These are phyloP conservation scores for Ectemnius lituratus DNA, from an alignment of 2,888 invertebrate genomes.

Conservation along the genomic window DNA sequence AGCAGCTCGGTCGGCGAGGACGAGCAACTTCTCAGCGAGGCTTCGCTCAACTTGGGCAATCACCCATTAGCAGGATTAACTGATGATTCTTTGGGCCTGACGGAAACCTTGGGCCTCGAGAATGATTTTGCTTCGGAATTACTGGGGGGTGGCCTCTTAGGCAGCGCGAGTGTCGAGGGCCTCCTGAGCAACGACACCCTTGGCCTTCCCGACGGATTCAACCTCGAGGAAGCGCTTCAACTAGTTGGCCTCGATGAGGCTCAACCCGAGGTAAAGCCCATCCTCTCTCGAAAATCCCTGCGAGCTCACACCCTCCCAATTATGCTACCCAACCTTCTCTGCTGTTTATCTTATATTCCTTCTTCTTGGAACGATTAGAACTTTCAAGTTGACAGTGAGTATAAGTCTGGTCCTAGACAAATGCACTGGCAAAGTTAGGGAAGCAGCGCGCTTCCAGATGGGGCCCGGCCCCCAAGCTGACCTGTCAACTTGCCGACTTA, in stretches of 20 bases:
- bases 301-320: no score
- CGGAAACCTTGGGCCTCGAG: constrained; percentile 72
- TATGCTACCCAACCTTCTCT: background rate
- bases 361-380: no score
- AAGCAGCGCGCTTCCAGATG: no score
- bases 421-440: background rate
- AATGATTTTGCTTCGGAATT: constrained; percentile 73
- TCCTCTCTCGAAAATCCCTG: background rate
- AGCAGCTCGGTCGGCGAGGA: constrained; percentile 54
- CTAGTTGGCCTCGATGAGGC: constrained; percentile 86
- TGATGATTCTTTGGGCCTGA: constrained; percentile 72
- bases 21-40: constrained; percentile 63
- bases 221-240: constrained; percentile 86
- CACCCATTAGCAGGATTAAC: constrained; percentile 68
- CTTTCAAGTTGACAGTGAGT: no score
- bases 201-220: constrained; percentile 82
- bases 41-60: constrained; percentile 66
- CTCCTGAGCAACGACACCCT: constrained; percentile 76
- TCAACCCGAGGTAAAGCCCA: constrained; percentile 64
- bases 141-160: constrained; percentile 69
- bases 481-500: no score
- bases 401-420: background rate
- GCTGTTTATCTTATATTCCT: background rate
- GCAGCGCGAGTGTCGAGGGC: constrained; percentile 68
- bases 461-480: no score